These are phyloP conservation scores for Nyctereutes procyonoides DNA, from an alignment of 2,113 vertebrate species.

Conservation along the genomic window DNA sequence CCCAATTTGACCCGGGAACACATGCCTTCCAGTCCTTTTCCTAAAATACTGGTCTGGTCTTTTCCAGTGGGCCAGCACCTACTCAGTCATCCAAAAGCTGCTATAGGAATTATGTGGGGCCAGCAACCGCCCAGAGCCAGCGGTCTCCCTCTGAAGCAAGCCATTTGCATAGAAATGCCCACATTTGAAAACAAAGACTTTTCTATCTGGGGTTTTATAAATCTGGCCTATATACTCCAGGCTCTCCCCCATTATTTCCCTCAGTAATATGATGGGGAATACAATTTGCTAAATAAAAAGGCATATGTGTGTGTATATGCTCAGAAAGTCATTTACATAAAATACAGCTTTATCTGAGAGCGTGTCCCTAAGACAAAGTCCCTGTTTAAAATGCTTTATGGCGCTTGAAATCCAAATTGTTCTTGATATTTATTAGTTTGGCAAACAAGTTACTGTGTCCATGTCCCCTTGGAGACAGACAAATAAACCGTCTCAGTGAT, in stretches of 20 bases:
- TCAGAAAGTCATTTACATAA: constrained; percentile 74
- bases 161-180: constrained; percentile 57
- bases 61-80: fast-evolving
- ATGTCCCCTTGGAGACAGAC: constrained; percentile 66
- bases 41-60: no score
- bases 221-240: not conserved
- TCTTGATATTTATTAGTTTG: constrained; percentile 76
- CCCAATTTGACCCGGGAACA: not conserved
- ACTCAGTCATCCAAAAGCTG: fast-evolving
- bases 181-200: constrained; percentile 60
- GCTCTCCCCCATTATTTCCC: constrained; percentile 39
- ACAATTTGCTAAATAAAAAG: constrained; percentile 76
- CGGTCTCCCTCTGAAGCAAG: not conserved
- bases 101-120: not conserved
- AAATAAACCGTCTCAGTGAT: constrained; percentile 75
- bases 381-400: constrained; percentile 80
- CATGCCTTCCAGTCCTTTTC: not conserved
- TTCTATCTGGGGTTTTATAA: constrained; percentile 50
- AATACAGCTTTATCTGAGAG: constrained; percentile 78
- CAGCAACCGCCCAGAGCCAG: not conserved
- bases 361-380: constrained; percentile 66
- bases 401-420: constrained; percentile 67
- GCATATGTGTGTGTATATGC: constrained; percentile 54
- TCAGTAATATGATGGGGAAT: constrained; percentile 56
- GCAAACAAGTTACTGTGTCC: constrained; percentile 67